Evolutionary conservation across 2,888 invertebrate genomes (phyloP), one percentile per base, ranked within the genome.

Genomic region (Rhingia rostrata): DNA sequence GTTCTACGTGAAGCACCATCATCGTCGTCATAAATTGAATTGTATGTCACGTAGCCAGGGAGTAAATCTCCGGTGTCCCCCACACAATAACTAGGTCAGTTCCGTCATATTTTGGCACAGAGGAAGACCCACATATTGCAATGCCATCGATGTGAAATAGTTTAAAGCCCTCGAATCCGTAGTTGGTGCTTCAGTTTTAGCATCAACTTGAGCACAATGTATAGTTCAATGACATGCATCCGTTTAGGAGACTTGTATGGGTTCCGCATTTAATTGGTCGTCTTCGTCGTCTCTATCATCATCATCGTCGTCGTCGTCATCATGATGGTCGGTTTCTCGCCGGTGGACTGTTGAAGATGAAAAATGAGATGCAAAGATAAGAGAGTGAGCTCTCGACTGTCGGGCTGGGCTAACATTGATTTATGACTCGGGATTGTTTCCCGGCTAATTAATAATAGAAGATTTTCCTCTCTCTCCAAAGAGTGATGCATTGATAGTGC

Each of bases 391-490:
- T 43, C 60, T 73, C 43, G 43, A 64, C 56, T 72, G 72, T 73
- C 82, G 22, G 58, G 72, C 61, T 9, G 12, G 43, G 58, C 53
- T 33, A 74, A 53, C 83, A 83, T 80, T 84, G 84, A 84, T 84
- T 84, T 84, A 84, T 84, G 84, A 80, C 80, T 33, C 64, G 47
- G 74, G 64, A 74, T 69, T 74, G 63, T 74, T 66, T 63, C 79
- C 79, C 73, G 79, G 43, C 84, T 80, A 84, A 84, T 84, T 84
- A 80, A 84, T 84, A 84, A 84, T 80, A 84, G 84, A 75, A 80
- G 64, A 74, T 35, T 54, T 53, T 64, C 51, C 43, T 54, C 64
- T 54, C 64, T 60, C 63, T 12, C 35, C 56, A 37, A 35, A 22
- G 58, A 84, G 78, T 84, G 83, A 84, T 80, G 74, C 84, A 80